Conservation (phyloP, 2,113 vertebrate genomes). For the Cyphomyrus plagiostoma region DNA sequence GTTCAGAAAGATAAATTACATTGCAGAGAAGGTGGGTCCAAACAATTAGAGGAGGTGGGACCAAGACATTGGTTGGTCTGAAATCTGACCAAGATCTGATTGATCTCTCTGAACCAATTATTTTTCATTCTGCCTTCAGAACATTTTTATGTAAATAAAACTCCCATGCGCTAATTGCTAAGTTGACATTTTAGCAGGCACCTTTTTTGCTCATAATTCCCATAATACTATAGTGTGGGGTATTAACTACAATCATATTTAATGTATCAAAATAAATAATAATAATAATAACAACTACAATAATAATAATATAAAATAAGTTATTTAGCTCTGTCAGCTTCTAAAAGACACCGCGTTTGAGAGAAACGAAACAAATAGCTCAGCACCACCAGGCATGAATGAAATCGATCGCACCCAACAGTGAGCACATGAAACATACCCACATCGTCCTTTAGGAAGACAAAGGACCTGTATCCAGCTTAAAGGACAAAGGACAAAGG, state of each 20-base stretch:
- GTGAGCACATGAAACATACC: conserved; percentile 26
- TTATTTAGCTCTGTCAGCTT: not conserved
- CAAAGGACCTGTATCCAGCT: not conserved
- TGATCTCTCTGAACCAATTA: not conserved
- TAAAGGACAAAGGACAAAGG: not conserved
- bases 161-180: not conserved
- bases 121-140: not conserved
- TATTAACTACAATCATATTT: not conserved
- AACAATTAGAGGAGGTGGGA: not conserved
- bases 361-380: not conserved
- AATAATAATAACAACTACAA: not conserved
- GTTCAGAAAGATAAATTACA: not conserved
- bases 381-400: not conserved
- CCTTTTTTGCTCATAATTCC: not conserved
- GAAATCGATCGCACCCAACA: conserved; percentile 18
- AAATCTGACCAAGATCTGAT: not conserved
- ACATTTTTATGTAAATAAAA: not conserved
- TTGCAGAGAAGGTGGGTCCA: not conserved
- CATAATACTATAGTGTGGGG: not conserved
- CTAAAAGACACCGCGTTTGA: not conserved
- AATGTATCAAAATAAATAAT: not conserved
- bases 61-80: not conserved
- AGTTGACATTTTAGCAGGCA: not conserved
- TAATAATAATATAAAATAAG: not conserved
- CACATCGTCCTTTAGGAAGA: conserved; percentile 6